Evolutionary conservation across 1,140 invertebrate species (phyloP), one percentile per base, ranked within the genome.

Genomic region (Atta texana): DNA sequence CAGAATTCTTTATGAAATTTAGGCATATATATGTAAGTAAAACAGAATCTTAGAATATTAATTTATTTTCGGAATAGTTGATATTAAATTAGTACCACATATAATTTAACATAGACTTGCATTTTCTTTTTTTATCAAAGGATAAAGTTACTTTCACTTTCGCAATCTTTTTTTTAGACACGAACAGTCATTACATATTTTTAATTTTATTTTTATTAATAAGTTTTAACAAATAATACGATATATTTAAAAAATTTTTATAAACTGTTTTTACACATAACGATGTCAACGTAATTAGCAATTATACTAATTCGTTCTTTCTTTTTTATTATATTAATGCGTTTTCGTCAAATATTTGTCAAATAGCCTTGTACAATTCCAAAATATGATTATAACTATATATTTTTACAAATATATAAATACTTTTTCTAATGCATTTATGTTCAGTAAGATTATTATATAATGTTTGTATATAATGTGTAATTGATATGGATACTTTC

Each of bases 251-350:
- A 76, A 84, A 90, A 88, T 86, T 87, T 72, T 82, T 78, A 88
- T 87, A 87, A 85, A 88, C 84, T 75, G 69, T 84, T 85, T 90
- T 90, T 89, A 85, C 74, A 90, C 68, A 75, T 87, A 90, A 90
- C 76, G 66, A 82, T 53, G 55, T 88, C 87, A 90, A 90, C 89
- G 78, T 85, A 89, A 87, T 85, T 87, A 85, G 61, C 68, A 87
- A 69, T n/a, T 89, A 89, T 59, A 53, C 53, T 90, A 90, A 86
- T 90, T 77, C 49, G 78, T 76, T 88, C 10, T 51, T 39, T 10
- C 39, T 21, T 87, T 61, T 39, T 69, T 39, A 21, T 77, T 87
- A 87, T 90, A 87, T 72, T 86, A 78, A 81, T 85, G 80, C 34
- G 74, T 85, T 77, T 75, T 16, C 39, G 21, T 85, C 24, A 24